Evolutionary conservation across 2,888 invertebrate genomes (phyloP).

Genomic region (Microctonus aethiopoides): DNA sequence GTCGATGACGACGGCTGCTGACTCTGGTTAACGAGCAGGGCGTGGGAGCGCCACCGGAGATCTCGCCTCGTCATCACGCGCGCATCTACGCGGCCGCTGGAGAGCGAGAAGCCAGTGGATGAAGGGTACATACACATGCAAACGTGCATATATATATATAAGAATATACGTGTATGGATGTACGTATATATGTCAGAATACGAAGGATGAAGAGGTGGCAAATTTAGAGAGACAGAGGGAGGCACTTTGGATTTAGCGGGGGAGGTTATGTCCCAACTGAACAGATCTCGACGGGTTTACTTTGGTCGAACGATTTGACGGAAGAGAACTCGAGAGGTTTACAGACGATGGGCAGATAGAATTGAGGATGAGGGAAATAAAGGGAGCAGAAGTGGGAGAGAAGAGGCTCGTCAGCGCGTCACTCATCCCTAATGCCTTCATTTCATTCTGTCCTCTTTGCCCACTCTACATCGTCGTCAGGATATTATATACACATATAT

Average conservation of each 20-base stretch:
- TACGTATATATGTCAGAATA: conserved; percentile 34
- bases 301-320: conserved; percentile 52
- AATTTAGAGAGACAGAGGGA: conserved; percentile 30
- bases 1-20: conserved; percentile 67
- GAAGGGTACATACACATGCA: neutral
- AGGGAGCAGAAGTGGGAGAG: conserved; percentile 17
- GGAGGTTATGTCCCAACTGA: conserved; percentile 42
- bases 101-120: conserved; percentile 2
- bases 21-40: conserved; percentile 67
- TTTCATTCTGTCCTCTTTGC: conserved; percentile 52
- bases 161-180: conserved; percentile 14
- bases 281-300: conserved; percentile 51
- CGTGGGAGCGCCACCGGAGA: conserved; percentile 57
- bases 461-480: conserved; percentile 30
- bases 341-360: neutral
- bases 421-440: conserved; percentile 62
- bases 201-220: conserved; percentile 31
- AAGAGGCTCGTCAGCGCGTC: conserved; percentile 59
- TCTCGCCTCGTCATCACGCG: conserved; percentile 65
- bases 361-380: conserved; percentile 30
- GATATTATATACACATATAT: neutral
- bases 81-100: conserved; percentile 33
- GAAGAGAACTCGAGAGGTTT: conserved; percentile 42
- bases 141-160: too few species aligned
- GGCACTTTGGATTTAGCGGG: conserved; percentile 33